phyloP scores from a whole-genome alignment of 2,797 vertebrate genomes.

The Microchirus variegatus region DNA sequence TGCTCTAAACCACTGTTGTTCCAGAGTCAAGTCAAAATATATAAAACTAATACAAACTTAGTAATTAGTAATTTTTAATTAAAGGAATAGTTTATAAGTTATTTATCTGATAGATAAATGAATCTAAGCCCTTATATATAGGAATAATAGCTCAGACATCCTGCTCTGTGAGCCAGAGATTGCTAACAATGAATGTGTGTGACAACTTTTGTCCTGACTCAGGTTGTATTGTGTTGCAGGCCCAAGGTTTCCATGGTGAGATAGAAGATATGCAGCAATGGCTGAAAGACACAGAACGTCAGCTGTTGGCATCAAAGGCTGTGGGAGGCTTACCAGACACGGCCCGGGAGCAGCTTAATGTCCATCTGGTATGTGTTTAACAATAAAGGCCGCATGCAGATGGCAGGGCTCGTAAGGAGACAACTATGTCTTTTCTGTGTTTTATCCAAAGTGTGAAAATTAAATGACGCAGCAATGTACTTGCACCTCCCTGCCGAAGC shows the following conservation, averaged over 20 bases:
- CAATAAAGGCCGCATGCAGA: constrained; percentile 79
- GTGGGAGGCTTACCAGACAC: constrained; percentile 99
- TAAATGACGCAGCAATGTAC: constrained; percentile 67
- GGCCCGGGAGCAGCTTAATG: constrained; percentile 94
- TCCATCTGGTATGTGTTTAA: constrained; percentile 94
- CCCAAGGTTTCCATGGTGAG: constrained; percentile 99
- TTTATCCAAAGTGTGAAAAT: constrained; percentile 79
- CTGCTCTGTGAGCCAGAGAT: constrained; percentile 32
- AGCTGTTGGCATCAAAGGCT: constrained; percentile 96
- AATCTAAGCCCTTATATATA: constrained; percentile 38
- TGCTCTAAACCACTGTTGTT: too few relatives aligned
- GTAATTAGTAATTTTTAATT: not conserved
- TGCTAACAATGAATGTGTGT: constrained; percentile 61
- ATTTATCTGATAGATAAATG: constrained; percentile 21
- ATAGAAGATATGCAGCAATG: constrained; percentile 98
- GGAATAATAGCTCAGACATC: constrained; percentile 43
- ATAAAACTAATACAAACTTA: too few relatives aligned
- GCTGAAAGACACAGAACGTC: constrained; percentile 98
- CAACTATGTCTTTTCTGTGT: constrained; percentile 65
- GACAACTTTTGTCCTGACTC: constrained; percentile 77
- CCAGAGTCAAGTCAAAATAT: too few relatives aligned
- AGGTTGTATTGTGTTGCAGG: constrained; percentile 87
- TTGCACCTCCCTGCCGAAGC: constrained; percentile 30
- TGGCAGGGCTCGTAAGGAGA: constrained; percentile 68
- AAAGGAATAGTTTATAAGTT: constrained; percentile 1